Evolutionary conservation across 2,888 invertebrate species (phyloP).

Genomic region (Leptura quadrifasciata): DNA sequence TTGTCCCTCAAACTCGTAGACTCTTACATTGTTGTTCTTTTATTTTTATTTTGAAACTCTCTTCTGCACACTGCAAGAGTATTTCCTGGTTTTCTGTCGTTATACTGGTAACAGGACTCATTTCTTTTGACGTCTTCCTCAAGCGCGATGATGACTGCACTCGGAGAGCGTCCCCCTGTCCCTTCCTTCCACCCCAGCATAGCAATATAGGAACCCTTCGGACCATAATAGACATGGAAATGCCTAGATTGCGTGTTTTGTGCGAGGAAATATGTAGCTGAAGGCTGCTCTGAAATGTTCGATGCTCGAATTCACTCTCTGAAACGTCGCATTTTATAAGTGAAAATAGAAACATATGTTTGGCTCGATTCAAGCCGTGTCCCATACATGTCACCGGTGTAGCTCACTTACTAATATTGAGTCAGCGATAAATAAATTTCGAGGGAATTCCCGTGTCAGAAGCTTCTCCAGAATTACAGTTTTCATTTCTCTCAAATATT

Average conservation of each 20-base stretch:
- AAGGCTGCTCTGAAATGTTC: constrained; percentile 44
- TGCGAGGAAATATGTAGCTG: constrained; percentile 63
- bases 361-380: constrained; percentile 29
- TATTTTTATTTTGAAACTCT: constrained; percentile 52
- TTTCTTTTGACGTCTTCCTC: constrained; percentile 63
- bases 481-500: constrained; percentile 44
- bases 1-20: constrained; percentile 8
- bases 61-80: constrained; percentile 43
- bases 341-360: constrained; percentile 48
- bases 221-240: constrained; percentile 67
- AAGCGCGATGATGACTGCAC: constrained; percentile 59
- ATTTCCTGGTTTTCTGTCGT: constrained; percentile 46
- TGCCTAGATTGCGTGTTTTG: constrained; percentile 67
- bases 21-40: constrained; percentile 20
- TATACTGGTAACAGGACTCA: constrained; percentile 58
- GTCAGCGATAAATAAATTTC: constrained; percentile 36
- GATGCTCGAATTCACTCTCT: constrained; percentile 42
- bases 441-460: constrained; percentile 15
- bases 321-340: constrained; percentile 46
- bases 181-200: constrained; percentile 45
- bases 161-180: constrained; percentile 31
- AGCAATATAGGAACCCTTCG: constrained; percentile 66
- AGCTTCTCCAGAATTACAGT: constrained; percentile 27
- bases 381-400: constrained; percentile 24
- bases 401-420: constrained; percentile 26